phyloP scores from a whole-genome alignment of 2,888 invertebrate genomes.

The Acrocyrtus sp. region DNA sequence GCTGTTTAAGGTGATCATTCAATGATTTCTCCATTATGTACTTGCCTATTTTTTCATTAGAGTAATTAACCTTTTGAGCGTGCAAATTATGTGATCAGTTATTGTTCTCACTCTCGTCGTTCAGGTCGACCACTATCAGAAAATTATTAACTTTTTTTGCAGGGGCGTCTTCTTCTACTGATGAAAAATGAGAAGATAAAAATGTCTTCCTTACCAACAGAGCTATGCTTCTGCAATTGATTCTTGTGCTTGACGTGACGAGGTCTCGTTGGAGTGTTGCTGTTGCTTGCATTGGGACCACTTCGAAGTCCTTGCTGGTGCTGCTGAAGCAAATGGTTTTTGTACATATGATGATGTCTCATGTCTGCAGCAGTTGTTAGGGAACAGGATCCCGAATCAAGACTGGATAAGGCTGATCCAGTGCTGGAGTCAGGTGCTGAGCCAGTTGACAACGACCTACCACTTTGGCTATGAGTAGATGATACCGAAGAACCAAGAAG shows the following conservation, averaged over 20 bases:
- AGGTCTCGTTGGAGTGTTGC: slow-evolving; percentile 58
- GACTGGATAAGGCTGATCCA: slow-evolving; percentile 53
- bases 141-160: too few species aligned
- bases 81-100: too few species aligned
- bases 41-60: too few species aligned
- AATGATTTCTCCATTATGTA: too few species aligned
- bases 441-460: slow-evolving; percentile 28
- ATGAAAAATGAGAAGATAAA: too few species aligned
- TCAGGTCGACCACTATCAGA: too few species aligned
- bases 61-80: too few species aligned
- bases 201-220: slow-evolving; percentile 59
- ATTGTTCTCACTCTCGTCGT: too few species aligned
- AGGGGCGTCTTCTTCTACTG: too few species aligned
- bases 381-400: slow-evolving; percentile 47
- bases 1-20: too few species aligned
- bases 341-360: slow-evolving; percentile 13
- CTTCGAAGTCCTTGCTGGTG: slow-evolving; percentile 9
- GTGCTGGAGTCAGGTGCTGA: slow-evolving; percentile 51
- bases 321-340: slow-evolving; percentile 25
- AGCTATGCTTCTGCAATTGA: slow-evolving; percentile 64
- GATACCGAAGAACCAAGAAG: slow-evolving; percentile 56
- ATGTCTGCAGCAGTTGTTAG: slow-evolving; percentile 7
- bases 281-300: slow-evolving; percentile 7
- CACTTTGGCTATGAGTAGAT: slow-evolving; percentile 29
- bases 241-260: slow-evolving; percentile 64